Percentiles rank a stretch among this genome's conserved stretches.
phyloP scores from a whole-genome alignment of 2,113 vertebrate species.

The human (Homo sapiens) region GRCh38 chr12:63222001-63222500 shows the following conservation, averaged over 20 bases:
- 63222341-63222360: not conserved
- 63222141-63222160: not conserved
- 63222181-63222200: not conserved
- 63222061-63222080: not conserved
- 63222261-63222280: not conserved
- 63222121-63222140: not conserved
- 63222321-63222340: not conserved
- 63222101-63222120: not conserved
- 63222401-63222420: not conserved
- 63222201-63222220: not conserved
- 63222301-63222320: not conserved
- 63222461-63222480: not conserved
- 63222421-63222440: slow-evolving; percentile 5
- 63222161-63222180: not conserved
- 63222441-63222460: not conserved
- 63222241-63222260: not conserved
- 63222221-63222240: not conserved
- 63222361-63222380: not conserved
- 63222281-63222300: not conserved
- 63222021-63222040: not conserved
- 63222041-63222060: not conserved
- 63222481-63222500: not conserved
- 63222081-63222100: not conserved
- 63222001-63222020: not conserved
- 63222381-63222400: not conserved